These are phyloP conservation scores for Leguminivora glycinivorella DNA, from an alignment of 1,140 invertebrate species.

Conservation along the genomic window DNA sequence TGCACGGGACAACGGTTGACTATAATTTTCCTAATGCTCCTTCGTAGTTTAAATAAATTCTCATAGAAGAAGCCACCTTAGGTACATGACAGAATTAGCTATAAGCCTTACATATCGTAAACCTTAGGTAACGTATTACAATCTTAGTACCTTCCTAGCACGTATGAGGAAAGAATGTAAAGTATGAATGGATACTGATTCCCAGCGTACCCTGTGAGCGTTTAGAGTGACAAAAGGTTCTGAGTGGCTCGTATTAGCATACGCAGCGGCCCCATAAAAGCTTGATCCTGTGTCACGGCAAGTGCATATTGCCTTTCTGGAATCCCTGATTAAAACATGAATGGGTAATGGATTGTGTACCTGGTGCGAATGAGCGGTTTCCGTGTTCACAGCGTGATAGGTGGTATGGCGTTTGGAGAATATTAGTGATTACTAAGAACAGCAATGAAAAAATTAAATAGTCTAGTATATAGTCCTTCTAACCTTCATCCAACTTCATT, in stretches of 20 bases:
- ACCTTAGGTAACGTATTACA: neutral
- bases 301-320: slow-evolving; percentile 20
- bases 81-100: no score
- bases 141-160: neutral
- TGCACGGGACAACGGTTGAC: no score
- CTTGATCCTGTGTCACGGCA: neutral
- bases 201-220: neutral
- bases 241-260: slow-evolving; percentile 11
- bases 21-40: no score
- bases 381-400: neutral
- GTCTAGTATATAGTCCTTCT: no score
- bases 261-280: slow-evolving; percentile 15
- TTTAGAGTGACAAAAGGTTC: slow-evolving; percentile 17
- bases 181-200: neutral
- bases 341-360: neutral
- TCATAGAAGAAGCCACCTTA: no score
- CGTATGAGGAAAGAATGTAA: neutral
- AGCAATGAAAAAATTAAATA: no score
- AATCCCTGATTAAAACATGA: slow-evolving; percentile 21
- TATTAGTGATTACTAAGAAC: no score
- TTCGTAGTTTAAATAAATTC: no score
- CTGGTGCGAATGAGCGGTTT: neutral
- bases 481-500: no score
- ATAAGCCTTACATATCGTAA: neutral
- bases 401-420: no score